Evolutionary conservation across 2,797 vertebrate genomes (phyloP), one percentile per base, ranked within the genome.

Genomic region (Acridotheres tristis): DNA sequence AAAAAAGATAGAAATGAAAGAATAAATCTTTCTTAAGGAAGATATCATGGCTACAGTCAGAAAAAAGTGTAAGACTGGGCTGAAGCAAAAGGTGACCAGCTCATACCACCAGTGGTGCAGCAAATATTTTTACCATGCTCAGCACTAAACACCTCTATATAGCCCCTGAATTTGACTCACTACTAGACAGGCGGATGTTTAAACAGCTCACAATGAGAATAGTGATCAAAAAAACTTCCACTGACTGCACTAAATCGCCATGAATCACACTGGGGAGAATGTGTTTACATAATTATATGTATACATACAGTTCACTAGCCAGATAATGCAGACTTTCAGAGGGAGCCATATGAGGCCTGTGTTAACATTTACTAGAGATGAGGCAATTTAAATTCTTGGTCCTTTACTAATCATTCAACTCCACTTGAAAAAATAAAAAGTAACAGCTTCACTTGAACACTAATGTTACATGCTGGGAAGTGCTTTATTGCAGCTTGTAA

Each of bases 401-500:
- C 78, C 74, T 96, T 86, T 90, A 83, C 81, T 96, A 97, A 97
- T 94, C 93, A 95, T 90, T 88, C 87, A 90, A 91, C 87, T 94
- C 85, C 93, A 96, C 94, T 97, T 94, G 92, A 91, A 95, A 95
- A 95, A 94, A 95, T 80, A 96, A 94, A 94, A 95, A 86, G 76
- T 88, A 96, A 95, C 78, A 91, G 81, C 92, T 94, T 94, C 81
- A 85, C 83, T 95, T 73, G 91, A 96, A 92, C 88, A 92, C 67
- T 84, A 86, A 86, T 74, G 90, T 69, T 92, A 95, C 95, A 91
- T 94, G 94, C 96, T 95, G 95, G 74, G 92, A 96, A 97, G 67
- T 80, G 81, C 42, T 96, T 95, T 93, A 89, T 53, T 95, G 88
- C 90, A 75, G 93, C 93, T 92, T 93, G 90, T 91, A 95, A 96